Evolutionary conservation across 37 sponge, comb jelly and placozoan species (phyloP).

Genomic region (Sycon ciliatum): DNA sequence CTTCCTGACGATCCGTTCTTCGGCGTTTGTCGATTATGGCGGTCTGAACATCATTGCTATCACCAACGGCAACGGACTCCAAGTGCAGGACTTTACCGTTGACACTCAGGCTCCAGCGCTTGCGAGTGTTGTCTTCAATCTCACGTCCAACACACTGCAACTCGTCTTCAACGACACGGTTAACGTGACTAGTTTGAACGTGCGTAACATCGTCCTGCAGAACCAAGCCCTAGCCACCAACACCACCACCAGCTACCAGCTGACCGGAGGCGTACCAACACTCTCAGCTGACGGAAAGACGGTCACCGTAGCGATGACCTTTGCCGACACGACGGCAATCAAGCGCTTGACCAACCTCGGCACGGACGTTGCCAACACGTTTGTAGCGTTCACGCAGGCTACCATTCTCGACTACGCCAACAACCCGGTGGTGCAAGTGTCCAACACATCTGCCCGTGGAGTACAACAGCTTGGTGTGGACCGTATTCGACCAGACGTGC

Average conservation of each 20-base stretch:
- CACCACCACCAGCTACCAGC: conserved; percentile 18
- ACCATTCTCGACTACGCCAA: background rate
- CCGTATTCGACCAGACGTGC: background rate
- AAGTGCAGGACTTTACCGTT: conserved; percentile 2
- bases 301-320: conserved; percentile 42
- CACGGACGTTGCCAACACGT: background rate
- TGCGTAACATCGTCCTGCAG: conserved; percentile 38
- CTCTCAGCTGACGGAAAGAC: background rate
- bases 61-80: conserved; percentile 15
- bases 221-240: conserved; percentile 20
- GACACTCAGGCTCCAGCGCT: conserved; percentile 5
- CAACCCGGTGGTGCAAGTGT: background rate
- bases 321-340: conserved; percentile 68
- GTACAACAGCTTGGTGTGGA: background rate
- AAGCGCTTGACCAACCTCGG: conserved; percentile 25
- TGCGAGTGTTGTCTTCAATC: background rate
- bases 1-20: conserved; percentile 18
- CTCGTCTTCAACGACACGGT: conserved; percentile 22
- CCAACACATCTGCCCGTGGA: background rate
- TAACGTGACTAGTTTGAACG: background rate
- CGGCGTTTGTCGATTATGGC: conserved; percentile 20
- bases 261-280: conserved; percentile 39
- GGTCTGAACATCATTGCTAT: conserved; percentile 22
- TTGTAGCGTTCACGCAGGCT: background rate
- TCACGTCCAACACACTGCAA: background rate